Percentiles rank a stretch among this genome's conserved stretches.
Evolutionary conservation across 2,113 vertebrate genomes (phyloP).

Genomic region (Lophura nycthemera): DNA sequence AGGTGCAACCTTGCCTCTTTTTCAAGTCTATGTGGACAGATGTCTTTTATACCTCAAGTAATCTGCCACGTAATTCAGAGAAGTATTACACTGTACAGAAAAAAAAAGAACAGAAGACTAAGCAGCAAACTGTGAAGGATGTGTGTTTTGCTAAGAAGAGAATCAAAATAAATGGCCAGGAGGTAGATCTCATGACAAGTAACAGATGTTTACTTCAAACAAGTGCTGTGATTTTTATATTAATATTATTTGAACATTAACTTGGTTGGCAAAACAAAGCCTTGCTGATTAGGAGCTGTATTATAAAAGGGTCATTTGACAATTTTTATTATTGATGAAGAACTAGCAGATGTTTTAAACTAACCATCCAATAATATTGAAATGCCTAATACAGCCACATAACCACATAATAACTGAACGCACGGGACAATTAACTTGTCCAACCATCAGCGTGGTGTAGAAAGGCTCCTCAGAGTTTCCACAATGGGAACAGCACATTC

Average conservation of each 20-base stretch:
- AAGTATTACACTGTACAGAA: not conserved
- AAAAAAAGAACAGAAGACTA: not conserved
- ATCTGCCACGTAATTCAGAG: not conserved
- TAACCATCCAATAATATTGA: not conserved
- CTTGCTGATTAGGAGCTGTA: not conserved
- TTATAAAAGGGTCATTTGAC: not conserved
- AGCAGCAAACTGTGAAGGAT: not conserved
- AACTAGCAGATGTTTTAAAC: not conserved
- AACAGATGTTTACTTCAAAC: not conserved
- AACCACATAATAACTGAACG: too few species aligned
- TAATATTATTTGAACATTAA: not conserved
- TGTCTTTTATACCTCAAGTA: not conserved
- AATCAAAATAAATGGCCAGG: not conserved
- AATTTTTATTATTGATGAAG: not conserved
- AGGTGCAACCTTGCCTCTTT: conserved; percentile 27
- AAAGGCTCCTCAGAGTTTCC: not conserved
- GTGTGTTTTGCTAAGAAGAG: not conserved
- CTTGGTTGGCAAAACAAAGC: not conserved
- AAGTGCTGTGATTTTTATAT: not conserved
- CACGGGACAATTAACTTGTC: not conserved
- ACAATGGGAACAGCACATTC: not conserved
- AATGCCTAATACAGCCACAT: not conserved
- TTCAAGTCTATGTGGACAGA: not conserved
- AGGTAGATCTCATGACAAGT: not conserved
- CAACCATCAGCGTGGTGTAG: not conserved